A percentile compares a stretch with the other conserved stretches of the same genome.
These are phyloP conservation scores for Littorina saxatilis DNA, from an alignment of 1,140 invertebrate species.

Conservation along the genomic window DNA sequence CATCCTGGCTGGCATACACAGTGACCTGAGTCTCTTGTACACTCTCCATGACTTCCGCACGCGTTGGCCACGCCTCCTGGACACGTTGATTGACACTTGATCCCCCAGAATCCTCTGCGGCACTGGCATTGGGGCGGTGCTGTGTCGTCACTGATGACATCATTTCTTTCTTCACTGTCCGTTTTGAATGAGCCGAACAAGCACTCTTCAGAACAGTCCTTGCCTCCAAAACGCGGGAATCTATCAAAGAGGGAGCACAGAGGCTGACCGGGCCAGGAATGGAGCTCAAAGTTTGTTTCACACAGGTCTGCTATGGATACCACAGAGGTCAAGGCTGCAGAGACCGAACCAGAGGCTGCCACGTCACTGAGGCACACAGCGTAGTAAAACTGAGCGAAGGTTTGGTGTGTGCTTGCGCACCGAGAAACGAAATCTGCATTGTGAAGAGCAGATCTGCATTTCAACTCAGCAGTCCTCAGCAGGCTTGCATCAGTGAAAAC, in stretches of 20 bases:
- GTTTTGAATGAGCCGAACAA: slow-evolving; percentile 12
- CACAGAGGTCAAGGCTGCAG: slow-evolving; percentile 14
- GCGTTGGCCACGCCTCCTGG: slow-evolving; percentile 44
- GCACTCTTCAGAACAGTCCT: slow-evolving; percentile 42
- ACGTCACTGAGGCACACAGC: slow-evolving; percentile 52
- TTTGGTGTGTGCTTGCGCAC: slow-evolving; percentile 24
- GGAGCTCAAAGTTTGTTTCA: neutral
- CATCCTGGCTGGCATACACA: slow-evolving; percentile 53
- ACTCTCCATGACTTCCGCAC: slow-evolving; percentile 50
- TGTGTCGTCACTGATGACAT: neutral
- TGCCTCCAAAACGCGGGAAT: slow-evolving; percentile 17
- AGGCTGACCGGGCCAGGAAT: slow-evolving; percentile 42
- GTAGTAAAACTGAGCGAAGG: slow-evolving; percentile 42
- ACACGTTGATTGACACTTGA: slow-evolving; percentile 44
- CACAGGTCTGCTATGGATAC: slow-evolving; percentile 45
- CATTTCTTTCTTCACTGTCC: neutral
- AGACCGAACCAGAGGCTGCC: slow-evolving; percentile 32
- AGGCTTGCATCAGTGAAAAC: slow-evolving; percentile 9
- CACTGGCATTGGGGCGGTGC: slow-evolving; percentile 39
- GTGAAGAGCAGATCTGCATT: slow-evolving; percentile 13
- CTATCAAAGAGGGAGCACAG: slow-evolving; percentile 42
- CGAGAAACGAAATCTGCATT: neutral
- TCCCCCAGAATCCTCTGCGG: slow-evolving; percentile 52
- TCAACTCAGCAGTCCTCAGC: neutral
- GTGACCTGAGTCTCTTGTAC: slow-evolving; percentile 42